Evolutionary conservation across 2,888 invertebrate species (phyloP).

Genomic region (Chirona hameri): DNA sequence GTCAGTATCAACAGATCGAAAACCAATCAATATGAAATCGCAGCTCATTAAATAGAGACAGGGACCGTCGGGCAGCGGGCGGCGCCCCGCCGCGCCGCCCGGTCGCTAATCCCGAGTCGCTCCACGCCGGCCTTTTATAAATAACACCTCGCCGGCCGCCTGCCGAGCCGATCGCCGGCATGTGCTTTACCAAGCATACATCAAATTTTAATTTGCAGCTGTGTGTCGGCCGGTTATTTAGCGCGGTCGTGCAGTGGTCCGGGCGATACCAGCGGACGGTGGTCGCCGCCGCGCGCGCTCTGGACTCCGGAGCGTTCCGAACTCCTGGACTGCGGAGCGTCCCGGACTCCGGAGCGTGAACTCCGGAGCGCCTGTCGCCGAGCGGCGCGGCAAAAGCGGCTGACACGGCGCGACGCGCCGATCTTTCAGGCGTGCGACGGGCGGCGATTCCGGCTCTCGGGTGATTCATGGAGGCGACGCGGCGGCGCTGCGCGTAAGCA

Average conservation of each 20-base stretch:
- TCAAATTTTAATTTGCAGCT: neutral
- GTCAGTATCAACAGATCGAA: constrained; percentile 14
- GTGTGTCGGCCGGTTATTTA: constrained; percentile 2
- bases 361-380: neutral
- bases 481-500: neutral
- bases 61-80: neutral
- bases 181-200: neutral
- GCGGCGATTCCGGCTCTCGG: neutral
- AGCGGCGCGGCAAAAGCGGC: neutral
- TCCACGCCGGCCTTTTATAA: constrained; percentile 1
- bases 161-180: neutral
- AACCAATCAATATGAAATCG: constrained; percentile 22
- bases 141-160: neutral
- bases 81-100: neutral
- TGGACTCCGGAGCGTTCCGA: neutral
- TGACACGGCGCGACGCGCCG: neutral
- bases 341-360: neutral
- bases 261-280: neutral
- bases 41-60: constrained; percentile 8
- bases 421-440: neutral
- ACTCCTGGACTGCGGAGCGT: too few relatives aligned
- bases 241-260: neutral
- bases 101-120: neutral
- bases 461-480: neutral
- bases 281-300: neutral